Conservation (phyloP, 2,888 invertebrate genomes). For the Drosophila meridionalis region DNA sequence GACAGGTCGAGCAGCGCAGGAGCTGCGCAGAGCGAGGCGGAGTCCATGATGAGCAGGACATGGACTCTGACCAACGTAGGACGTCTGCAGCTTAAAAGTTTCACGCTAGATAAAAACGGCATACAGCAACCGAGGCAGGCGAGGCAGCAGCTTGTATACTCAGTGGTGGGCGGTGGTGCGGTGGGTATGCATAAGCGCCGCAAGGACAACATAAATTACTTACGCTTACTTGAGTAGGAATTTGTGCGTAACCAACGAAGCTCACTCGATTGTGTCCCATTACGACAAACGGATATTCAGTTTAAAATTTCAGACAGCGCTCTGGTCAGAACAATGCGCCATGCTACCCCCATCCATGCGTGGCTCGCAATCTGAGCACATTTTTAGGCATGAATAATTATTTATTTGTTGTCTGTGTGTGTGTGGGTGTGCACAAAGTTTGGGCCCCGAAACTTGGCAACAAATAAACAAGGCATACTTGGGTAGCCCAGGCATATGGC, state of each 20-base stretch:
- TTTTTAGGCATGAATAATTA: constrained; percentile 81
- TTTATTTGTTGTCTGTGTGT: constrained; percentile 56
- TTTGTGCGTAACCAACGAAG: constrained; percentile 82
- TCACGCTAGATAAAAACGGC: constrained; percentile 71
- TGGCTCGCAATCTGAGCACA: constrained; percentile 30
- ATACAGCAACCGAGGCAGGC: constrained; percentile 7
- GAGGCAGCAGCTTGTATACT: constrained; percentile 23
- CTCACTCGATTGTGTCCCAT: constrained; percentile 80
- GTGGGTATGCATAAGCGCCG: constrained; percentile 59
- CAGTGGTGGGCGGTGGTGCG: constrained; percentile 12
- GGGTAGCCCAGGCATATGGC: constrained; percentile 56
- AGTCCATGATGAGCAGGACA: constrained; percentile 50
- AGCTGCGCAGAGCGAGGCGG: constrained; percentile 9
- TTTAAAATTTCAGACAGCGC: constrained; percentile 71
- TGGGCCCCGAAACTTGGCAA: constrained; percentile 37
- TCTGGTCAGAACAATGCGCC: constrained; percentile 52
- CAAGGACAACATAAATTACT: constrained; percentile 82
- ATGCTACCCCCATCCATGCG: neutral
- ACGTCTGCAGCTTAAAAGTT: constrained; percentile 71
- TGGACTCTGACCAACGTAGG: constrained; percentile 58
- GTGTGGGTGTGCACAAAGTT: constrained; percentile 22
- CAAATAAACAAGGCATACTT: constrained; percentile 54
- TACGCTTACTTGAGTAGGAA: constrained; percentile 82
- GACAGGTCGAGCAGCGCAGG: constrained; percentile 11
- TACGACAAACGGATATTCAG: constrained; percentile 78